Base-by-base conservation (phyloP, 2,888 invertebrate species). In the Entomobrya proxima region DNA sequence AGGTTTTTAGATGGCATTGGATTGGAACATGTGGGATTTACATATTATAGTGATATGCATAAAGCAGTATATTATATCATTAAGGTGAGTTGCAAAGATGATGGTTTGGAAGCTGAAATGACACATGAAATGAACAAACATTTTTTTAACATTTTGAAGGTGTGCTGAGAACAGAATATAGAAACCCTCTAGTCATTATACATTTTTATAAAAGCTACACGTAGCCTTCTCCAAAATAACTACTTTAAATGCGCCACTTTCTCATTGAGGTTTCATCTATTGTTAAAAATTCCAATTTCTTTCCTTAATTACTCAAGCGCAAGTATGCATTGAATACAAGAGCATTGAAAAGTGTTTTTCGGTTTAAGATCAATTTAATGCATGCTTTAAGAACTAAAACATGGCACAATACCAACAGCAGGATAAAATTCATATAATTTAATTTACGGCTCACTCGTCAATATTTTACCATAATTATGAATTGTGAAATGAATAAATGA, bases 11-110 rank as follows among this genome's bases (percentile, higher is more conserved):
- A 75, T 81, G 81, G 81, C 81, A 81, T 81, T 81, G 74, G 81
- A 61, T 81, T 81, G 81, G 81, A 81, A 81, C 81, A 61, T 74
- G 75, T 72, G 80, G 58, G 32, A 64, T 76, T 50, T 50, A 37
- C 27, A 18, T n/a, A 50, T 50, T n/a, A 50, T 50, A 7, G 21
- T 52, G 11, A 30, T 5, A 30, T 58, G n/a, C 15, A 30, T 7
- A 32, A 30, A 18, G 50, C 21, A 5, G 30, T 32, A 58, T 9
- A 27, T 27, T 24, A 24, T 55, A 11, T 58, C 2, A 30, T 58
- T 30, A 30, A 58, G 30, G 58, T 58, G 7, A 30, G 4, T 58
- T 58, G 15, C 15, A n/a, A n/a, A n/a, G n/a, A n/a, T n/a, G n/a
- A 1, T 30, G 24, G 27, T 11, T 58, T 58, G 58, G 30, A 58